A percentile compares a stretch with the other conserved stretches of the same genome.
These are phyloP conservation scores for Biston stratarius DNA, from an alignment of 2,888 invertebrate genomes.

Conservation along the genomic window DNA sequence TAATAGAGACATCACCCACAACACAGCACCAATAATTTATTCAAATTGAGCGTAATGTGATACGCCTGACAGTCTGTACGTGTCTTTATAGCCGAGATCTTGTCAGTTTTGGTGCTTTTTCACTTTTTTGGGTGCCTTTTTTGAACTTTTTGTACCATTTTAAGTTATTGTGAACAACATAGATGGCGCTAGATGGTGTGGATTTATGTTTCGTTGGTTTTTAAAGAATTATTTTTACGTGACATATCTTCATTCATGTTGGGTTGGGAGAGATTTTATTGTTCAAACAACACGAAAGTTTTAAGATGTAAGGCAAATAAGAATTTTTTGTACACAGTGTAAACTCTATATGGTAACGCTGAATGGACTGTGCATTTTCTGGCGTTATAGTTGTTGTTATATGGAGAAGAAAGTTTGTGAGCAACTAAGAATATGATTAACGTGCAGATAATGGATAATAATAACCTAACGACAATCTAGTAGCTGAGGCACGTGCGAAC, in stretches of 20 bases:
- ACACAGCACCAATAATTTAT: conserved; percentile 71
- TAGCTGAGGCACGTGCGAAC: too few relatives aligned
- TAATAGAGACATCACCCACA: conserved; percentile 77
- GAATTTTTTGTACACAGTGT: too few relatives aligned
- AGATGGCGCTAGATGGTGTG: conserved; percentile 26
- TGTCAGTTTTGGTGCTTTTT: conserved; percentile 46
- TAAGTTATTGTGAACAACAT: conserved; percentile 10
- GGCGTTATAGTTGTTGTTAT: too few relatives aligned
- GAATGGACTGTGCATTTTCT: too few relatives aligned
- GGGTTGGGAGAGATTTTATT: conserved; percentile 4
- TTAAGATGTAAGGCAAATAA: too few relatives aligned
- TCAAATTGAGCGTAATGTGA: conserved; percentile 78
- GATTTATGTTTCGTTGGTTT: conserved; percentile 31
- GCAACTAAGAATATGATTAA: too few relatives aligned
- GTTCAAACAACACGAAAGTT: neutral
- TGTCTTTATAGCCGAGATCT: conserved; percentile 59
- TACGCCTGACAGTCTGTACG: conserved; percentile 70
- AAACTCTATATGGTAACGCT: too few relatives aligned
- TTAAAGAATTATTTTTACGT: conserved; percentile 23
- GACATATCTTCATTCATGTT: conserved; percentile 7
- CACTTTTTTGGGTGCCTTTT: conserved; percentile 13
- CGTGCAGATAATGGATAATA: too few relatives aligned
- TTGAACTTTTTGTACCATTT: conserved; percentile 1
- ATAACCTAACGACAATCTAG: too few relatives aligned
- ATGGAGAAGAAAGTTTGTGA: too few relatives aligned